phyloP scores from a whole-genome alignment of 2,113 vertebrate genomes.

The Burhinus bistriatus region DNA sequence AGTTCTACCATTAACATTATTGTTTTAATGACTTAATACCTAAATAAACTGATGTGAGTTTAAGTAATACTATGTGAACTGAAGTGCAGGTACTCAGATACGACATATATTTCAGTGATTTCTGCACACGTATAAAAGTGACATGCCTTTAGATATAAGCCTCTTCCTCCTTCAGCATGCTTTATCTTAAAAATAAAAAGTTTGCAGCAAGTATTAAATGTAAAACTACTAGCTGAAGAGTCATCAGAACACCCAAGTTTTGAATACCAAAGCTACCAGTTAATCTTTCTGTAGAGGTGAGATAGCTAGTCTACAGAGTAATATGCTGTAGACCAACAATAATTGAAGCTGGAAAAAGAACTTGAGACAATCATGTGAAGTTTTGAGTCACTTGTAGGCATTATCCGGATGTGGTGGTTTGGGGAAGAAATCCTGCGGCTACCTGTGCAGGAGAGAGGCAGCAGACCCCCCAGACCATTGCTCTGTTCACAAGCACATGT shows the following conservation, averaged over 20 bases:
- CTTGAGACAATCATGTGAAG: fast-evolving
- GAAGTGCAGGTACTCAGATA: background rate
- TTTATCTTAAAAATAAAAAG: background rate
- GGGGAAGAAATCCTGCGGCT: background rate
- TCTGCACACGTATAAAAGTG: background rate
- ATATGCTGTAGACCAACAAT: background rate
- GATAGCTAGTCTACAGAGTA: background rate
- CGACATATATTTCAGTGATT: background rate
- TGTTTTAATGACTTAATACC: background rate
- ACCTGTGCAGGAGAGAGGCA: background rate
- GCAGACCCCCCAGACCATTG: fast-evolving
- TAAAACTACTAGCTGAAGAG: background rate
- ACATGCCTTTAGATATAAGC: background rate
- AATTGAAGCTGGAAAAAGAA: background rate
- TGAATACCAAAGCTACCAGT: fast-evolving
- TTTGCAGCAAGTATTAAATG: background rate
- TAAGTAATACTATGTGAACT: background rate
- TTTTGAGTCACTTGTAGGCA: background rate
- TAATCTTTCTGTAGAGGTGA: background rate
- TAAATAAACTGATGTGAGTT: background rate
- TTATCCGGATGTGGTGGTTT: fast-evolving
- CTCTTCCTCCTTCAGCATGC: background rate
- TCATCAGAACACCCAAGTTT: background rate
- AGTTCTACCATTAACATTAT: fast-evolving
- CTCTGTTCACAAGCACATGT: background rate